Percentiles rank a stretch among this genome's conserved stretches.
Evolutionary conservation across 2,113 vertebrate genomes (phyloP).

Genomic region (Euleptes europaea): DNA sequence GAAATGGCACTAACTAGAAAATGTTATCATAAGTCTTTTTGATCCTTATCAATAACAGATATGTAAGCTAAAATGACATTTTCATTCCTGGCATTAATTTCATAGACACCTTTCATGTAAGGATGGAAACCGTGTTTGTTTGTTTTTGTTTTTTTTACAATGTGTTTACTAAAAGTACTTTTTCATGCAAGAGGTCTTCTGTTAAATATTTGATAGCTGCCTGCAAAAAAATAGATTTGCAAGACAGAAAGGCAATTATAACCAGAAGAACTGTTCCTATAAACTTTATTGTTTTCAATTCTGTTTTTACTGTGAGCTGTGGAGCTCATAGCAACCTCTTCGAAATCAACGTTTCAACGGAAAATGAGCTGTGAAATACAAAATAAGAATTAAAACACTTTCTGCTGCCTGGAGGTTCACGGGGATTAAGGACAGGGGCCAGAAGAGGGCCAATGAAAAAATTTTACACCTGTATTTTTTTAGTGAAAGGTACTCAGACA

Average conservation of each 20-base stretch:
- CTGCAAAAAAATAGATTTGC: conserved; percentile 37
- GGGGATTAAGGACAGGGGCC: no score
- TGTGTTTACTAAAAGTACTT: conserved; percentile 59
- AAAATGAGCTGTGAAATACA: conserved; percentile 54
- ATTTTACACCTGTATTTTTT: no score
- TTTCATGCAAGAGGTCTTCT: conserved; percentile 59
- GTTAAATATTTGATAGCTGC: conserved; percentile 61
- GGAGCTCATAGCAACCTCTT: conserved; percentile 24
- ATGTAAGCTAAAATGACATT: not conserved
- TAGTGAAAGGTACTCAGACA: no score
- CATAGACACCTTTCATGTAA: conserved; percentile 7
- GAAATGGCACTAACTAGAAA: no score
- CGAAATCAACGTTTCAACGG: not conserved
- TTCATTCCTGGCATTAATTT: conserved; percentile 33
- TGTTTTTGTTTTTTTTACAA: conserved; percentile 30
- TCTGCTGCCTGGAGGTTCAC: no score
- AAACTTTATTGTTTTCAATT: conserved; percentile 67
- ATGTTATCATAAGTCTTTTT: no score
- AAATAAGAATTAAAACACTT: not conserved
- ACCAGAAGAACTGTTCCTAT: conserved; percentile 63
- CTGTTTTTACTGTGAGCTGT: conserved; percentile 49
- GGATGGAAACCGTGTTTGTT: conserved; percentile 35
- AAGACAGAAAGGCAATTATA: conserved; percentile 61
- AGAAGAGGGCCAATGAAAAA: no score
- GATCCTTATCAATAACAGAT: not conserved